A percentile compares a stretch with the other conserved stretches of the same genome.
These are phyloP conservation scores for Psilopogon haemacephalus DNA, from an alignment of 2,113 vertebrate genomes.

Conservation along the genomic window DNA sequence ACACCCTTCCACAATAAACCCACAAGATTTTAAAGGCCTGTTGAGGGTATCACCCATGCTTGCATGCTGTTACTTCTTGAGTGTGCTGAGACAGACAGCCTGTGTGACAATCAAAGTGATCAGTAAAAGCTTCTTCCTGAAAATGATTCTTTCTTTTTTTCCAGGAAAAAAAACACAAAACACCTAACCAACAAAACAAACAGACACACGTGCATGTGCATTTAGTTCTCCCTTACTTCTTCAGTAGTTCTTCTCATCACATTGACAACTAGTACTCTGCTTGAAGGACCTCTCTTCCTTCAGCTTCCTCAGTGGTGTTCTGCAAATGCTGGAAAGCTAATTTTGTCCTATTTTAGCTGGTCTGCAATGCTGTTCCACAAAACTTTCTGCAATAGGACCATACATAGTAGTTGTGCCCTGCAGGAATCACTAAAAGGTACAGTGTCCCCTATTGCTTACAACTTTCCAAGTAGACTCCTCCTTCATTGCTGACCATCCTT, in stretches of 20 bases:
- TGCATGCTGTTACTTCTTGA: not conserved
- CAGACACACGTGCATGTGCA: not conserved
- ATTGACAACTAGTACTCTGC: not conserved
- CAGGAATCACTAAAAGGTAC: not conserved
- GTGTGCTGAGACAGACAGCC: not conserved
- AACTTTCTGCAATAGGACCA: not conserved
- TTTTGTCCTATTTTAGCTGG: not conserved
- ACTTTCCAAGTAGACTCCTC: not conserved
- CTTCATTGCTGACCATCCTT: not conserved
- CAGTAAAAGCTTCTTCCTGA: not conserved
- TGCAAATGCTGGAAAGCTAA: not conserved
- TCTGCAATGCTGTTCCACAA: not conserved
- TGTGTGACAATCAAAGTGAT: accelerated
- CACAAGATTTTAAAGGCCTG: not conserved
- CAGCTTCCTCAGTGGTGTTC: not conserved
- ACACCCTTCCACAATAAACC: not conserved
- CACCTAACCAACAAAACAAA: not conserved
- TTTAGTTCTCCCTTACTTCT: not conserved
- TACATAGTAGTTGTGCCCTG: not conserved
- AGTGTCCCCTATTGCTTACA: accelerated
- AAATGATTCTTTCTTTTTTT: not conserved
- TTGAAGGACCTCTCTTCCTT: not conserved
- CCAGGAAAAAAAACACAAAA: not conserved
- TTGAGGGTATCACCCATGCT: not conserved
- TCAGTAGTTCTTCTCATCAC: not conserved